These are phyloP conservation scores for Orchestia grillus DNA, from an alignment of 1,140 invertebrate species.

Conservation along the genomic window DNA sequence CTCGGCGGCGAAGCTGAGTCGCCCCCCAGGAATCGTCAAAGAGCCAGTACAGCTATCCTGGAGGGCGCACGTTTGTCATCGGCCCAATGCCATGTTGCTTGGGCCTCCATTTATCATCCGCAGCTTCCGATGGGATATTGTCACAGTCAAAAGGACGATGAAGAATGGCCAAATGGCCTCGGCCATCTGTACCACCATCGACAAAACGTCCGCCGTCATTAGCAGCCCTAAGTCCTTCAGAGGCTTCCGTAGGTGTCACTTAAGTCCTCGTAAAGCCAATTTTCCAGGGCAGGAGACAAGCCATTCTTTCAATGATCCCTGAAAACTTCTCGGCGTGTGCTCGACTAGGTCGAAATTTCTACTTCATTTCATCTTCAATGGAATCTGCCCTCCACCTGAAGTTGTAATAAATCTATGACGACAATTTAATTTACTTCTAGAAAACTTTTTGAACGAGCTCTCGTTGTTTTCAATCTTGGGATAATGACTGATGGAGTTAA, in stretches of 20 bases:
- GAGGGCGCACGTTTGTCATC: not conserved
- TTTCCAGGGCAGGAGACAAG: not conserved
- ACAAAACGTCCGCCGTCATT: slow-evolving; percentile 25
- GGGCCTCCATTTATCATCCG: not conserved
- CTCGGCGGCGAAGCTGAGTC: not conserved
- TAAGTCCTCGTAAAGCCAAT: not conserved
- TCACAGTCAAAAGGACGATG: slow-evolving; percentile 39
- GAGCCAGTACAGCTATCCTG: not conserved
- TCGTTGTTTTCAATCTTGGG: not conserved
- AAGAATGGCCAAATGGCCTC: slow-evolving; percentile 20
- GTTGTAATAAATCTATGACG: not conserved
- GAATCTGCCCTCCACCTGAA: not conserved
- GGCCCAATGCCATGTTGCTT: not conserved
- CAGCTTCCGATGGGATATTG: slow-evolving; percentile 30
- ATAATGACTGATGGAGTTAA: not conserved
- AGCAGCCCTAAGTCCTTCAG: not conserved
- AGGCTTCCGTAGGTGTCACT: slow-evolving; percentile 7
- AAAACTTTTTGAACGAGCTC: not conserved
- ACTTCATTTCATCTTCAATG: not conserved
- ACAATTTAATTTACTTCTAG: not conserved
- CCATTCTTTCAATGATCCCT: not conserved
- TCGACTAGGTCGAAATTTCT: not conserved
- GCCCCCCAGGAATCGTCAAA: not conserved
- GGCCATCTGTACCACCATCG: slow-evolving; percentile 33
- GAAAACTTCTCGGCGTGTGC: not conserved